Base-by-base conservation (phyloP, 1,140 invertebrate genomes). In the Drosophila sucinea region DNA sequence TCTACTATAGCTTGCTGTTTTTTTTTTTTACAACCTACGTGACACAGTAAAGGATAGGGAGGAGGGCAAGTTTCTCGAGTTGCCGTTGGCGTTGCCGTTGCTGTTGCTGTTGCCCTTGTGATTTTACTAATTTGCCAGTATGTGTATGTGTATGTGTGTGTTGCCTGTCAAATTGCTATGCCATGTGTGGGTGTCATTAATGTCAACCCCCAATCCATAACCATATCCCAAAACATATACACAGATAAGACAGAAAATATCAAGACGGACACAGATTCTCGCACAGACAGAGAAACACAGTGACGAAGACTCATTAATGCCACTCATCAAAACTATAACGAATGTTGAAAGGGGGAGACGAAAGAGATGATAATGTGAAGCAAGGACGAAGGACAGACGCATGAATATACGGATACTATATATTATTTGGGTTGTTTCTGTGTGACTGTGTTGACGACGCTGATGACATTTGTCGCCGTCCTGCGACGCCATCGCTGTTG, bases 291-390 rank as follows among this genome's bases (percentile, higher is more conserved):
- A 77, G 67, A 85, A 79, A 86, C 78, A 85, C 67, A 87, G 79
- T 82, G 79, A 80, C 80, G 83, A 79, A 76, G 84, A 89, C 83
- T 87, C 83, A 87, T 87, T 87, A 87, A 87, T 89, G 83, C 84
- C 84, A 89, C 83, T 87, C 83, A 87, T 87, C 83, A 87, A 87
- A 89, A 89, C 83, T 87, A 87, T 86, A 86, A 86, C 80, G 86
- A 87, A 87, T 89, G 83, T 74, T 68, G 79, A 71, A 73, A 63
- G 63, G 66, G 54, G 61, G 44, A 27, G 23, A 51, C 44, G 44
- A 25, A 51, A 51, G 23, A 51, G 44, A 51, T 27, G 23, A 51
- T 51, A 51, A 27, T 51, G 44, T 8, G 44, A 25, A 51, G 23
- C 7, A 51, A 27, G 4, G 8, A 51, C 44, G 17, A 25, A n/a